These are phyloP conservation scores for Papilio xuthus DNA, from an alignment of 1,140 invertebrate genomes.

Conservation along the genomic window DNA sequence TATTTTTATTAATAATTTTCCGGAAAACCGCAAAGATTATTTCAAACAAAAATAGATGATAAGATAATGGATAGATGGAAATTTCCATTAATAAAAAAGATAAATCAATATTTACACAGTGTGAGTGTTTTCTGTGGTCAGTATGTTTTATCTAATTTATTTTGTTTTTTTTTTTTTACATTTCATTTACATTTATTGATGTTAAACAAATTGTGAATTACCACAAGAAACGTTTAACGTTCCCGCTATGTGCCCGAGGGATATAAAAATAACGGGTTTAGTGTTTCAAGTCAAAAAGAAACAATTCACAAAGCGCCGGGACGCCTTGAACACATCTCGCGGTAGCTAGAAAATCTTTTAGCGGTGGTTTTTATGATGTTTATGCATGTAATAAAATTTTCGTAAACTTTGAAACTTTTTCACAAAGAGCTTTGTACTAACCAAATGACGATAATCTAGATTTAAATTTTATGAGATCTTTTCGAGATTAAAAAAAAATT, in stretches of 20 bases:
- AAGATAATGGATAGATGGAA: background rate
- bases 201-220: constrained; percentile 49
- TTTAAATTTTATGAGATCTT: background rate
- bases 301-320: constrained; percentile 43
- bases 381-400: constrained; percentile 30
- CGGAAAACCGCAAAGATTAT: no score
- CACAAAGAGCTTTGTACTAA: constrained; percentile 6
- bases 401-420: constrained; percentile 25
- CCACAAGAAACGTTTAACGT: constrained; percentile 50
- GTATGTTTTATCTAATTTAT: constrained; percentile 21
- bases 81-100: background rate
- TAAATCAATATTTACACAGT: background rate
- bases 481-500: background rate
- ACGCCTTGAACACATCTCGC: constrained; percentile 37
- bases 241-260: constrained; percentile 44
- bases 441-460: background rate
- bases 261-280: constrained; percentile 57
- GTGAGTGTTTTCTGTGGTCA: background rate
- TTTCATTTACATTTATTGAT: constrained; percentile 44
- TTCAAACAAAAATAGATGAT: background rate
- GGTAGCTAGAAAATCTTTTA: constrained; percentile 44
- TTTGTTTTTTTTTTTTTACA: constrained; percentile 27
- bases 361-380: constrained; percentile 27
- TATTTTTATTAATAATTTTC: no score
- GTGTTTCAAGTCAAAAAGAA: constrained; percentile 47